Base-by-base conservation (phyloP, 2,797 vertebrate species). In the Lerista edwardsae region DNA sequence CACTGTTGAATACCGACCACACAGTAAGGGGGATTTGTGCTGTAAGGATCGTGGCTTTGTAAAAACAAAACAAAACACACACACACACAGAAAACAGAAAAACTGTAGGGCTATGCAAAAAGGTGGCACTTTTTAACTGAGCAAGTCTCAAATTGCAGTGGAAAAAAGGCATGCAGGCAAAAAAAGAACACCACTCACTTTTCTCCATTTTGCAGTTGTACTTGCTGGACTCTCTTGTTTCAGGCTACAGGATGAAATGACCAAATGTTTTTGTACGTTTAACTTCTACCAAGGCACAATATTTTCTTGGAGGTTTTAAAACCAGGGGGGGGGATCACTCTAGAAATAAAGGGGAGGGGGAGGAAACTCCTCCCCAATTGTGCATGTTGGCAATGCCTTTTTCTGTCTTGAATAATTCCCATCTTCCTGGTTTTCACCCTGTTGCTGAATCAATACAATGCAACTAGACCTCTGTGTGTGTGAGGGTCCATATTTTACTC, bases 221-320 rank as follows among this genome's bases (percentile, higher is more conserved):
- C 88, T 95, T 95, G 96, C 95, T 96, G 97, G 94, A 95, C 94
- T 95, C 90, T 91, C 95, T 93, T 95, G 90, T 96, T 96, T 95
- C 94, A 96, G 96, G 96, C 97, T 96, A 97, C 97, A 97, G 97
- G 97, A 97, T 96, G 97, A 97, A 91, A 97, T 97, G 98, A 99
- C 98, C 97, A 98, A 98, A 98, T 95, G 93, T 97, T 98, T 98
- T 97, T 59, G n/a, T 96, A 91, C 69, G 68, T 93, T 90, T 94
- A 95, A 94, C 94, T 96, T 92, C 95, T 82, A 93, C 23, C 93
- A 97, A 97, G 96, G 97, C 97, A 97, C 98, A 97, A 97, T 96
- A 81, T 92, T 88, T 93, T 88, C 65, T 92, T 96, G 94, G 96
- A 93, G 87, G 85, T 95, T 95, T 94, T 90, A 82, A 92, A 67